Percentiles rank a stretch among this genome's conserved stretches.
These are phyloP conservation scores for Ectobius pallidus DNA, from an alignment of 2,888 invertebrate genomes.

Conservation along the genomic window DNA sequence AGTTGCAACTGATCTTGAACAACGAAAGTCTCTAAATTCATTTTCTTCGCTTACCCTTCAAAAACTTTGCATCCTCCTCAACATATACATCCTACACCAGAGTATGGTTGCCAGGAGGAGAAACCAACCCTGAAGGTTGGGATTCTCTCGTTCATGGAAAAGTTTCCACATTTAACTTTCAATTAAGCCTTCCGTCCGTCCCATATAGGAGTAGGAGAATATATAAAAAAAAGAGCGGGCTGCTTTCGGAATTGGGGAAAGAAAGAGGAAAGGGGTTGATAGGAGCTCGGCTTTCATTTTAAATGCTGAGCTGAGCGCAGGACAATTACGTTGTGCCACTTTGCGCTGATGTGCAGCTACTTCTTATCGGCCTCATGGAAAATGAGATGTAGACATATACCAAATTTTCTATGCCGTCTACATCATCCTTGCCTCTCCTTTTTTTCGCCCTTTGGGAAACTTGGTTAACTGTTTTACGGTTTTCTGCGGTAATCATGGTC, in stretches of 20 bases:
- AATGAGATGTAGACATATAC: neutral
- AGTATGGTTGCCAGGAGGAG: neutral
- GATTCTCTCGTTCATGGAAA: slow-evolving; percentile 24
- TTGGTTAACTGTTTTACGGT: too few relatives aligned
- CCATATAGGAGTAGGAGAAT: neutral
- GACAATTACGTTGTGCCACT: slow-evolving; percentile 16
- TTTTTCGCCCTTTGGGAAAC: too few relatives aligned
- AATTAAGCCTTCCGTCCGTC: slow-evolving; percentile 35
- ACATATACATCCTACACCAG: neutral
- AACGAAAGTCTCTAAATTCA: slow-evolving; percentile 15
- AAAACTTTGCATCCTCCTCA: slow-evolving; percentile 12
- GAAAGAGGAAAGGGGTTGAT: neutral
- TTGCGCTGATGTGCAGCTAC: neutral
- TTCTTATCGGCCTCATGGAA: neutral
- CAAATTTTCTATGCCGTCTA: neutral
- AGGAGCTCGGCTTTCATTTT: slow-evolving; percentile 8
- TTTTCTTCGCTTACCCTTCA: slow-evolving; percentile 14
- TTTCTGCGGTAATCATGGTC: too few relatives aligned
- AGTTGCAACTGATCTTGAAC: slow-evolving; percentile 19
- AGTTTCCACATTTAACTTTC: slow-evolving; percentile 41
- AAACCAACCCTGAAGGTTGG: neutral
- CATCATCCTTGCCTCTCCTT: neutral
- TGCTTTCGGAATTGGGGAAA: neutral
- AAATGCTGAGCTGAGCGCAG: neutral
- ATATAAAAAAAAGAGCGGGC: too few relatives aligned